Base-by-base conservation (phyloP, 2,113 vertebrate genomes). In the Tricholaema leucomelas region DNA sequence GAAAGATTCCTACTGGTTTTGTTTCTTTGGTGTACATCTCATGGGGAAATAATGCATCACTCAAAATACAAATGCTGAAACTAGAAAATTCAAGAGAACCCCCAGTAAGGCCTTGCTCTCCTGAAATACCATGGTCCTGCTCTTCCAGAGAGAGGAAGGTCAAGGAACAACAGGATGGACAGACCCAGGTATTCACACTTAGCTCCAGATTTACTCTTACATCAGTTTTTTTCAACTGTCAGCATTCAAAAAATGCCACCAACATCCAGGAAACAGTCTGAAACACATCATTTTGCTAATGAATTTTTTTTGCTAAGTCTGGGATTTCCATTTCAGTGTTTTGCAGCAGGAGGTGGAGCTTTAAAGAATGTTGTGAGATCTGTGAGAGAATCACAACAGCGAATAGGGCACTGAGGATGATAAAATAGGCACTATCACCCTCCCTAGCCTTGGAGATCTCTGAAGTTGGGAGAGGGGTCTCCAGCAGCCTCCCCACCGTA, bases 401-500 rank as follows among this genome's bases (percentile, higher is more conserved):
- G 58, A 14, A 4, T n/a, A 55, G 40, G 40, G 17, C 50, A 35
- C 40, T 58, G 74, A 79, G 73, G 73, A 19, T 72, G 30, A 65
- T 21, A 50, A 24, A 70, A 50, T 16, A 42, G 33, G 24, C 63
- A 76, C 6, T 1, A 0, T 8, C 0, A 0, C 40, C 44, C 33
- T 65, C 3, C 5, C 19, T 21, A 81, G 15, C 60, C 50, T 35
- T 56, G n/a, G 35, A 63, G 15, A 36, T 11, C 14, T 12, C 19
- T 81, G 35, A 50, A 33, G 8, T 59, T 54, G 31, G 40, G 28
- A 28, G 46, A 64, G 42, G 27, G 7, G 25, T 2, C 61, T 46
- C 24, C 70, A 86, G 28, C 19, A 33, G 28, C 21, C 10, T 9
- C 15, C 24, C n/a, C 14, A 3, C 8, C 0, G 0, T 30, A 18